A percentile compares a stretch with the other conserved stretches of the same genome.
Evolutionary conservation across 1,140 invertebrate genomes (phyloP).

Genomic region (Idris sp.): DNA sequence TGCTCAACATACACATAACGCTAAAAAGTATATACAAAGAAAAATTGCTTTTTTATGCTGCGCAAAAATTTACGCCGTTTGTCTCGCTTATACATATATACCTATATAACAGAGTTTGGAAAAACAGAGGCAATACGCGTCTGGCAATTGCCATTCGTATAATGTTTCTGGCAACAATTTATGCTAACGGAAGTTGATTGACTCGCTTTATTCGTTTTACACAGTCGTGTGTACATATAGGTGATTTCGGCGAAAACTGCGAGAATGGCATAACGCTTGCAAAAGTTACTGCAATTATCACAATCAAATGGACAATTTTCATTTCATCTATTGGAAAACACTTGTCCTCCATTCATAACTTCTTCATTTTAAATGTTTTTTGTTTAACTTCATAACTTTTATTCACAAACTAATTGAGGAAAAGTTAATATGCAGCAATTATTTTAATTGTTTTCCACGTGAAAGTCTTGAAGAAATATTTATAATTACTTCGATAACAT

Average conservation of each 20-base stretch:
- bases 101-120: slow-evolving; percentile 53
- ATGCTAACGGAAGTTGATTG: slow-evolving; percentile 51
- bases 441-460: too few species aligned
- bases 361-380: too few species aligned
- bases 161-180: slow-evolving; percentile 54
- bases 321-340: slow-evolving; percentile 20
- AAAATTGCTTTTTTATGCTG: slow-evolving; percentile 43
- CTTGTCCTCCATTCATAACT: slow-evolving; percentile 26
- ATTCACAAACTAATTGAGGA: neutral
- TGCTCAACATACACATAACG: slow-evolving; percentile 21
- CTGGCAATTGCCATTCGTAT: slow-evolving; percentile 49
- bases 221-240: slow-evolving; percentile 1
- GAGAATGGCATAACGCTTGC: neutral
- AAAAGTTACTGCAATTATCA: slow-evolving; percentile 44
- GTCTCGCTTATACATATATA: slow-evolving; percentile 17
- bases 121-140: slow-evolving; percentile 31
- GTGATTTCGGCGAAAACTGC: slow-evolving; percentile 36
- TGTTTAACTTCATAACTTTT: slow-evolving; percentile 12
- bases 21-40: slow-evolving; percentile 30
- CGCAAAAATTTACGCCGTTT: slow-evolving; percentile 32
- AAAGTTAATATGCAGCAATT: too few species aligned
- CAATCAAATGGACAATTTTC: slow-evolving; percentile 30
- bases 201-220: slow-evolving; percentile 40
- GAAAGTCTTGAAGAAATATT: too few species aligned
- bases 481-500: too few species aligned